These are phyloP conservation scores for Lanius ludovicianus DNA, from an alignment of 2,113 vertebrate genomes.

Conservation along the genomic window DNA sequence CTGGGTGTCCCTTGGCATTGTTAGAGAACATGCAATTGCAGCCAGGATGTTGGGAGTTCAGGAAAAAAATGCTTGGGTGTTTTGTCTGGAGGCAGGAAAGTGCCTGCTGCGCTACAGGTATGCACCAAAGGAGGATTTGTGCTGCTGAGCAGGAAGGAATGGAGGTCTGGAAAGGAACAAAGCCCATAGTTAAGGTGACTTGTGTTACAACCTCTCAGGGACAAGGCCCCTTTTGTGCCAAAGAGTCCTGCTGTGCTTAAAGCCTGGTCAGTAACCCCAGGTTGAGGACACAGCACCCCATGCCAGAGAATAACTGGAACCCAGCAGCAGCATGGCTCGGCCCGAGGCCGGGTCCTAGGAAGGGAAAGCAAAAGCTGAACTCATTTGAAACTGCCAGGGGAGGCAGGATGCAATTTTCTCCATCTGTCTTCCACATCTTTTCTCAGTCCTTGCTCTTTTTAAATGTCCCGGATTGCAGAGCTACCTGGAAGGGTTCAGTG, in stretches of 20 bases:
- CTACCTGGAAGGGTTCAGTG: neutral
- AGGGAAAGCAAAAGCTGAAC: neutral
- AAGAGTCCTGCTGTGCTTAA: neutral
- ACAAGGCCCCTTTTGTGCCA: neutral
- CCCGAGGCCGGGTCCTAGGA: rapidly evolving
- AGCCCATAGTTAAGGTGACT: neutral
- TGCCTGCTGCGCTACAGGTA: rapidly evolving
- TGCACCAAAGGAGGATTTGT: neutral
- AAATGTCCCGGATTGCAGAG: neutral
- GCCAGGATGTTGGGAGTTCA: rapidly evolving
- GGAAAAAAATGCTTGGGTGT: neutral
- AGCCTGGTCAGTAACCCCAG: rapidly evolving
- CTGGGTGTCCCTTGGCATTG: neutral
- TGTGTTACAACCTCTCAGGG: neutral
- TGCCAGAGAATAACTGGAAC: neutral
- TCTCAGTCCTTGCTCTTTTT: neutral
- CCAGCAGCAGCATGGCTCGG: neutral
- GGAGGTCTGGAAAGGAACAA: neutral
- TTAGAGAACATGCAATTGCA: neutral
- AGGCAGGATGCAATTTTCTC: neutral
- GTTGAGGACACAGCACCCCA: neutral
- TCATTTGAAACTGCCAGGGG: neutral
- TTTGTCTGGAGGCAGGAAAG: neutral
- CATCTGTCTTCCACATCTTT: neutral
- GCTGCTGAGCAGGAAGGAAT: neutral